Percentiles rank a stretch among this genome's conserved stretches.
These are phyloP conservation scores for Rhinoraja longicauda DNA, from an alignment of 2,797 vertebrate genomes.

Conservation along the genomic window DNA sequence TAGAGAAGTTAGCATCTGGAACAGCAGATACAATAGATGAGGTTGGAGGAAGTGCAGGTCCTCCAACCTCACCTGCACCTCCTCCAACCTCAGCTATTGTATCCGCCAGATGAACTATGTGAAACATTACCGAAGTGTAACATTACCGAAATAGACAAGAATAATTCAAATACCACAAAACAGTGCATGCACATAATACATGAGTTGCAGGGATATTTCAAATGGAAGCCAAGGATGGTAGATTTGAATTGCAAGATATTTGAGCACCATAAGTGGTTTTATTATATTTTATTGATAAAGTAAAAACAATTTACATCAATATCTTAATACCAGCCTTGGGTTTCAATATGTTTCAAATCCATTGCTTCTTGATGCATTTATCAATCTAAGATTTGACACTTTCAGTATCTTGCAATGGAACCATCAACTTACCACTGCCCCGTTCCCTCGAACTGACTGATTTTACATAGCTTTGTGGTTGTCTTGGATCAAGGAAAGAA, in stretches of 20 bases:
- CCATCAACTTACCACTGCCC: conserved; percentile 77
- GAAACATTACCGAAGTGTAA: no score
- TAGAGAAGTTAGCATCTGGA: no score
- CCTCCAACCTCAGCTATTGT: no score
- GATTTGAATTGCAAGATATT: background rate
- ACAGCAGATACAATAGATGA: no score
- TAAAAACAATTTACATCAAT: no score
- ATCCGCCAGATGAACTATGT: no score
- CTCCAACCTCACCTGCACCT: no score
- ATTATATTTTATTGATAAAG: background rate
- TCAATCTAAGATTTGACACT: background rate
- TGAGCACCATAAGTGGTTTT: no score
- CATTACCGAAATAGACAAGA: background rate
- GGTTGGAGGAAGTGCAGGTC: no score
- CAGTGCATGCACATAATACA: background rate
- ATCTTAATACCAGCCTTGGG: background rate
- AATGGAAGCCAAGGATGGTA: background rate
- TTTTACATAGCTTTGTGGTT: conserved; percentile 81
- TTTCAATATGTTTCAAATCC: background rate
- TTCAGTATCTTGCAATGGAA: background rate
- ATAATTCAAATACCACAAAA: background rate
- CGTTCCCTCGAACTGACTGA: conserved; percentile 88
- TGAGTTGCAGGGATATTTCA: background rate
- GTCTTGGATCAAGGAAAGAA: conserved; percentile 91
- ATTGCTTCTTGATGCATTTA: background rate